These are phyloP conservation scores for Ochropacha duplaris DNA, from an alignment of 2,888 invertebrate genomes.

Conservation along the genomic window DNA sequence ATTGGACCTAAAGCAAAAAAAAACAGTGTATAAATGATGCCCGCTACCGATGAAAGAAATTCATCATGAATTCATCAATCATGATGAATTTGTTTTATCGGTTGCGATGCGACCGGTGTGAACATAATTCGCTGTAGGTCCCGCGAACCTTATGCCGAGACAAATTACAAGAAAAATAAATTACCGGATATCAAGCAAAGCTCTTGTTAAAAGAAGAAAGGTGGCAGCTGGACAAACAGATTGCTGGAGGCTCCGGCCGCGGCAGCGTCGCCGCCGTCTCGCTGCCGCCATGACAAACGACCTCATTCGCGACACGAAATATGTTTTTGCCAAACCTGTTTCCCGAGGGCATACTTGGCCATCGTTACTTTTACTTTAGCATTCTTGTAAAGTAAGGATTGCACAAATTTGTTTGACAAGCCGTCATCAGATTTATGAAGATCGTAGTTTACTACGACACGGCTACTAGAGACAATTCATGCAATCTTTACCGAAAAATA, in stretches of 20 bases:
- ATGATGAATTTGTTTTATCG: conserved; percentile 22
- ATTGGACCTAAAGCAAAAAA: not conserved
- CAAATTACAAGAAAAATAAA: conserved; percentile 65
- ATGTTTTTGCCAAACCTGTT: conserved; percentile 46
- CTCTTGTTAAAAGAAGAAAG: conserved; percentile 73
- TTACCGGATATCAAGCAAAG: conserved; percentile 69
- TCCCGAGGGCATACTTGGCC: conserved; percentile 26
- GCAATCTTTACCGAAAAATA: too few relatives aligned
- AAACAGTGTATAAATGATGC: not conserved
- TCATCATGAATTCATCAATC: too few relatives aligned
- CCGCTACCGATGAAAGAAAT: conserved; percentile 5
- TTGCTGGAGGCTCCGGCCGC: conserved; percentile 53
- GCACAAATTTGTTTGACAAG: conserved; percentile 9
- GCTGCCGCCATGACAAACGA: conserved; percentile 59
- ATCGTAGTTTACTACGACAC: too few relatives aligned
- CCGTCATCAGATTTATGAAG: not conserved
- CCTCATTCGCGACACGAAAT: conserved; percentile 52
- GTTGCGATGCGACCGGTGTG: conserved; percentile 14
- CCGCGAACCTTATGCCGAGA: conserved; percentile 41
- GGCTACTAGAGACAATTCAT: too few relatives aligned
- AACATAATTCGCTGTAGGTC: conserved; percentile 44
- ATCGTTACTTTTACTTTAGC: conserved; percentile 21
- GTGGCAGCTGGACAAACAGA: conserved; percentile 77
- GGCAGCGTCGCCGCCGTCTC: conserved; percentile 18
- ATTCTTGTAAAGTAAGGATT: not conserved